Evolutionary conservation across 2,113 vertebrate species (phyloP).

Genomic region (Casuarius casuarius): DNA sequence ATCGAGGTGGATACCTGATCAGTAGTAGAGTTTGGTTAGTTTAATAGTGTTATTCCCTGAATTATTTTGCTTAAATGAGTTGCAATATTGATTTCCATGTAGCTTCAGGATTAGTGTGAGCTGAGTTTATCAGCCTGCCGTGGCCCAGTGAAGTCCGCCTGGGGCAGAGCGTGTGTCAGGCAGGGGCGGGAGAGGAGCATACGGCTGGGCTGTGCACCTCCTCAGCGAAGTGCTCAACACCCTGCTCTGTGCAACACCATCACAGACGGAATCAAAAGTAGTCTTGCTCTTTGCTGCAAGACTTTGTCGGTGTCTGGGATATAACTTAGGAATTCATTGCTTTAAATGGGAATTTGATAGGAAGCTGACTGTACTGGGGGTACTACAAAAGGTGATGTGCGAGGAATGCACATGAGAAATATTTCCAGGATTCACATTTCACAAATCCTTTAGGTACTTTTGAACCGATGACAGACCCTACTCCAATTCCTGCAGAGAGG

Average conservation of each 20-base stretch:
- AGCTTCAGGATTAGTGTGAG: background rate
- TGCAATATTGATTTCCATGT: rapidly evolving
- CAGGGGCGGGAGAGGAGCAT: background rate
- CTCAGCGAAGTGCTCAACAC: background rate
- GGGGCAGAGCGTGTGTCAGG: rapidly evolving
- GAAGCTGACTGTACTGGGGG: background rate
- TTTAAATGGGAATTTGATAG: background rate
- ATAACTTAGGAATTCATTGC: background rate
- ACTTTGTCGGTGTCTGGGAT: rapidly evolving
- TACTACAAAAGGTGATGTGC: background rate
- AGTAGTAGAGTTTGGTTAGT: background rate
- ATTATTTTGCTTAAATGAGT: background rate
- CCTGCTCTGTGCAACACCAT: background rate
- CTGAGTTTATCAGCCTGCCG: background rate
- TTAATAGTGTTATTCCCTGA: background rate
- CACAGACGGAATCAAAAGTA: background rate
- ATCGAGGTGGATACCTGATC: background rate
- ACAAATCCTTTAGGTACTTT: background rate
- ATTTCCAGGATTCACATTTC: background rate
- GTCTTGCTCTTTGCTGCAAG: rapidly evolving
- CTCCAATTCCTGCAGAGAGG: background rate
- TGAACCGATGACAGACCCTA: background rate
- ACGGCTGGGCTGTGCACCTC: background rate
- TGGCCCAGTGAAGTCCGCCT: background rate
- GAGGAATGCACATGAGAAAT: background rate